Conservation (phyloP, 2,888 invertebrate genomes). For the Biston stratarius region DNA sequence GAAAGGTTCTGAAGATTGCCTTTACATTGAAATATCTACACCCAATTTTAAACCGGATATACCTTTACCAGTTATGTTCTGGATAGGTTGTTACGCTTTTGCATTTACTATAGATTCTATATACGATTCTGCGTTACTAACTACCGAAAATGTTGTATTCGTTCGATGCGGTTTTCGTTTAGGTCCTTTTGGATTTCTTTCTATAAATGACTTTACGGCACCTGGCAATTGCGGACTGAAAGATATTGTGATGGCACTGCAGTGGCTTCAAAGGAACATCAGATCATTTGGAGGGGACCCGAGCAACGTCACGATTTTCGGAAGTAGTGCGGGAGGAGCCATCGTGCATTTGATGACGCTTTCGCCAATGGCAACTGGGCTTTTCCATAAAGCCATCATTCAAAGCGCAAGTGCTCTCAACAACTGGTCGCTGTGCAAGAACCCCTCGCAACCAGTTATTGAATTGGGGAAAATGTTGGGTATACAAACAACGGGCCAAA, state of each 20-base stretch:
- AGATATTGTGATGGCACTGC: constrained; percentile 76
- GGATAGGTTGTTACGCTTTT: constrained; percentile 77
- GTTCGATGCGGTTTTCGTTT: constrained; percentile 78
- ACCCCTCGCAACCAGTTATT: constrained; percentile 63
- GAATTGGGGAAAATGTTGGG: constrained; percentile 67
- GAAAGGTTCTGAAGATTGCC: constrained; percentile 66
- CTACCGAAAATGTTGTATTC: constrained; percentile 68
- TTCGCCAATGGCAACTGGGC: constrained; percentile 78
- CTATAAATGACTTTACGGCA: constrained; percentile 73
- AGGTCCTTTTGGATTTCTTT: constrained; percentile 80
- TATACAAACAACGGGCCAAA: constrained; percentile 56
- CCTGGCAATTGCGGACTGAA: constrained; percentile 81
- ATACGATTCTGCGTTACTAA: constrained; percentile 71
- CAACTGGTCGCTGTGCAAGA: constrained; percentile 72
- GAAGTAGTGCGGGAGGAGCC: constrained; percentile 78
- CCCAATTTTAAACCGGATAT: constrained; percentile 65
- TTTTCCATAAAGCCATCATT: constrained; percentile 79
- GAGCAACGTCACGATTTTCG: constrained; percentile 80
- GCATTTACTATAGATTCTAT: constrained; percentile 58
- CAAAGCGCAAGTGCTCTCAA: constrained; percentile 79
- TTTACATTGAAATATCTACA: constrained; percentile 74
- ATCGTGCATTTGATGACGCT: constrained; percentile 79
- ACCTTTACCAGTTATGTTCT: constrained; percentile 82
- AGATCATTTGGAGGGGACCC: constrained; percentile 77
- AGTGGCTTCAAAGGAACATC: constrained; percentile 79